Evolutionary conservation across 2,888 invertebrate species (phyloP).

Genomic region (Drosophila villosipedis): DNA sequence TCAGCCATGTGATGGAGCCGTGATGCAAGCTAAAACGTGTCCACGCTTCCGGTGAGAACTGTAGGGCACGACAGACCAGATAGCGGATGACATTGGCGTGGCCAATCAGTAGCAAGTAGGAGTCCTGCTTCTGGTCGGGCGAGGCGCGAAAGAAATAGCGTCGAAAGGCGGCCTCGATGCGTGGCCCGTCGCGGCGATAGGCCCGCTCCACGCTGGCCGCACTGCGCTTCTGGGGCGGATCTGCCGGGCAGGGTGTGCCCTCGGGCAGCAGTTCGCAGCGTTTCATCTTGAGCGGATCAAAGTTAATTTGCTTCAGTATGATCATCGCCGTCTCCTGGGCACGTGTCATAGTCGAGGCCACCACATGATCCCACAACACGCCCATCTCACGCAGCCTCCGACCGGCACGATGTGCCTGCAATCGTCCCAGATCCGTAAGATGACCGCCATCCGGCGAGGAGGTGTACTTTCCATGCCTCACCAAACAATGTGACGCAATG

Average conservation of each 20-base stretch:
- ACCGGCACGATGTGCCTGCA: slow-evolving; percentile 95
- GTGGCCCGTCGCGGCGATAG: slow-evolving; percentile 95
- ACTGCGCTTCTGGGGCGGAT: slow-evolving; percentile 93
- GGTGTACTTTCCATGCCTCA: slow-evolving; percentile 98
- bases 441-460: slow-evolving; percentile 89
- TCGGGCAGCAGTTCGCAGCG: slow-evolving; percentile 93
- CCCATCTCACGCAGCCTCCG: slow-evolving; percentile 91
- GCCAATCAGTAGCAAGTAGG: slow-evolving; percentile 96
- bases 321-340: slow-evolving; percentile 96
- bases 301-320: slow-evolving; percentile 90
- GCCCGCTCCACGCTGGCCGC: slow-evolving; percentile 94
- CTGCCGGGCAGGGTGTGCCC: slow-evolving; percentile 97
- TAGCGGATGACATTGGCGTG: slow-evolving; percentile 99
- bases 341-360: slow-evolving; percentile 96
- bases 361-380: slow-evolving; percentile 91
- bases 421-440: slow-evolving; percentile 92
- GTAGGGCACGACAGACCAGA: slow-evolving; percentile 96
- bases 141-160: slow-evolving; percentile 96
- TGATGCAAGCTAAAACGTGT: slow-evolving; percentile 95
- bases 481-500: slow-evolving; percentile 92
- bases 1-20: slow-evolving; percentile 96
- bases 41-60: slow-evolving; percentile 99
- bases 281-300: slow-evolving; percentile 87
- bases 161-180: slow-evolving; percentile 98
- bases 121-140: slow-evolving; percentile 91